Conservation (phyloP, 2,888 invertebrate genomes). For the Polietes domitor region DNA sequence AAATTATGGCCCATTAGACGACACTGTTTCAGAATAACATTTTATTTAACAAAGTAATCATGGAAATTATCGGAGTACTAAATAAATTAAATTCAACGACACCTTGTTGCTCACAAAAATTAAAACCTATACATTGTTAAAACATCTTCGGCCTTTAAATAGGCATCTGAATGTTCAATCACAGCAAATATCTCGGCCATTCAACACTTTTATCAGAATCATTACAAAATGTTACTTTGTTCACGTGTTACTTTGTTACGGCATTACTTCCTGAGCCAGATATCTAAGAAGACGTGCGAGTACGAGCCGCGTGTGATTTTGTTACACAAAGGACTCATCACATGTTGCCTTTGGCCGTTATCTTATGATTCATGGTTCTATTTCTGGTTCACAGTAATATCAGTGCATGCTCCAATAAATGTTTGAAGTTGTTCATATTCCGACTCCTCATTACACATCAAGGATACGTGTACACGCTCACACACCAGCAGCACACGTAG, state of each 20-base stretch:
- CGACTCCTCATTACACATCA: not conserved
- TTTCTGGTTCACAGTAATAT: not conserved
- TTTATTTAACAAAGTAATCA: no score
- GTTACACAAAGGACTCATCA: not conserved
- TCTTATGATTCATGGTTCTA: not conserved
- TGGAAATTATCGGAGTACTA: no score
- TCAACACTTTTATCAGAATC: not conserved
- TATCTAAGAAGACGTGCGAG: not conserved
- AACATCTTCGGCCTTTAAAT: not conserved
- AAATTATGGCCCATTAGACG: no score
- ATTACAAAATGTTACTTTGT: not conserved
- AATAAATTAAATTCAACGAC: no score
- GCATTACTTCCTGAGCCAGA: not conserved
- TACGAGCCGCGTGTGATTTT: not conserved
- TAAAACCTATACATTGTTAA: not conserved
- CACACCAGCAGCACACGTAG: not conserved
- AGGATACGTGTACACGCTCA: not conserved
- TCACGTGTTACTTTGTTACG: conserved; percentile 4
- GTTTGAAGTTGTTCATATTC: conserved; percentile 2
- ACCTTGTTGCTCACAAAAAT: no score
- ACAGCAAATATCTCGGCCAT: not conserved
- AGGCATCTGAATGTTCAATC: not conserved
- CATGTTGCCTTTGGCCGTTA: not conserved
- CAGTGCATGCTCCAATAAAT: conserved; percentile 24
- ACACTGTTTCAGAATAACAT: no score